Evolutionary conservation across 2,797 vertebrate genomes (phyloP), one percentile per base, ranked within the genome.

Genomic region (Poeciliopsis gracilis): DNA sequence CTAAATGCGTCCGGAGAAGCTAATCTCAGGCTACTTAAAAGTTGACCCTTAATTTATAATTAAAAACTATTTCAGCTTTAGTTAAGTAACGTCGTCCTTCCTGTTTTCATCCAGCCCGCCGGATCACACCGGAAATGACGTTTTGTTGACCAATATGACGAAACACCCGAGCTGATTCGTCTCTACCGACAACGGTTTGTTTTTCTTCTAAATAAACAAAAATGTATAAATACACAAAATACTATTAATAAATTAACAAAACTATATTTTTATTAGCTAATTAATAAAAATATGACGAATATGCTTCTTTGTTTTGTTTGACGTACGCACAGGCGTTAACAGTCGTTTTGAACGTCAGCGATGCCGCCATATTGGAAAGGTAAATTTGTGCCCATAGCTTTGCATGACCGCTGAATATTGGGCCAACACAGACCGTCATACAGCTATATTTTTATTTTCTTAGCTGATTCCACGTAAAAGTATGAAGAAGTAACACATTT

Each of bases 41-140:
- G 0, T 0, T 0, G 55, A 57, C 38, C 6, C 20, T 67, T 25
- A 25, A 5, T 41, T 69, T 25, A 23, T 25, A n/a, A 41, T 25
- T 13, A 13, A 69, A 69, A 69, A 25, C 28, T 2, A 69, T 41
- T 23, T 67, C 23, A 43, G 51, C 4, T 69, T 73, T 15, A 1
- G 30, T 33, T 20, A 10, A n/a, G 1, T 20, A 72, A 66, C 4
- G 2, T 4, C 3, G 12, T 20, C 20, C 6, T 36, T 10, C 16
- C 5, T 18, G 47, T 10, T 73, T 91, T 93, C 67, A 86, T 88
- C 5, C 72, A 81, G 77, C 94, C 92, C 95, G 95, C 95, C 91
- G 28, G 87, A 95, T 93, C 43, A 0, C 4, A 75, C 13, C 0
- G 2, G 89, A 91, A 84, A 88, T 94, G 89, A 95, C 87, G 84